Evolutionary conservation across 2,888 invertebrate genomes (phyloP).

Genomic region (Plusia festucae): DNA sequence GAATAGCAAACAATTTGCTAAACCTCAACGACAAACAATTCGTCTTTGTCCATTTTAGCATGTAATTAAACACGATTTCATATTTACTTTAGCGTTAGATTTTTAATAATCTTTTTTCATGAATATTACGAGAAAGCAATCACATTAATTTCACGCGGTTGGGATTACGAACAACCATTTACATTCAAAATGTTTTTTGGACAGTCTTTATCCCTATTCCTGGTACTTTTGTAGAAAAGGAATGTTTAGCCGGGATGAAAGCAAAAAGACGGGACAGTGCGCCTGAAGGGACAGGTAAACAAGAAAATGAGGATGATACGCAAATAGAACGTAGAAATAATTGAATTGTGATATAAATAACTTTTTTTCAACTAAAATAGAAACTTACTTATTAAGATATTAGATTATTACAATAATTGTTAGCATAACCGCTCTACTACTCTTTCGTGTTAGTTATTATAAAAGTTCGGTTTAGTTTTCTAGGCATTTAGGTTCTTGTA

Average conservation of each 20-base stretch:
- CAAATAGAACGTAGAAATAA: slow-evolving; percentile 26
- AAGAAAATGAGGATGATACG: slow-evolving; percentile 33
- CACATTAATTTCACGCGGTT: slow-evolving; percentile 20
- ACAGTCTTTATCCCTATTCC: slow-evolving; percentile 34
- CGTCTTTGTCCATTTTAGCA: neutral
- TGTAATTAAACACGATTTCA: slow-evolving; percentile 1
- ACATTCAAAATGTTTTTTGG: slow-evolving; percentile 29
- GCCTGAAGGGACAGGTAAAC: slow-evolving; percentile 36
- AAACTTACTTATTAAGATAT: neutral
- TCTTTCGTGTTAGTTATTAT: too few relatives aligned
- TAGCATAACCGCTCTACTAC: too few relatives aligned
- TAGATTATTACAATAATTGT: too few relatives aligned
- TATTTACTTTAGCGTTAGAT: slow-evolving; percentile 16
- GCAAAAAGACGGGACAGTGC: slow-evolving; percentile 15
- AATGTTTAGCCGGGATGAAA: slow-evolving; percentile 26
- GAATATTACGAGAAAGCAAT: slow-evolving; percentile 15
- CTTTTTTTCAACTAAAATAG: neutral
- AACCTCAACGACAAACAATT: neutral
- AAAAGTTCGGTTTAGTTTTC: too few relatives aligned
- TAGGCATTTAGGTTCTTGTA: too few relatives aligned
- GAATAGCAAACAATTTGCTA: neutral
- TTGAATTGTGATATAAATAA: slow-evolving; percentile 40
- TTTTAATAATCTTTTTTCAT: slow-evolving; percentile 25
- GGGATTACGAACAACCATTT: slow-evolving; percentile 35
- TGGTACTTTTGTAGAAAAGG: slow-evolving; percentile 13